phyloP scores from a whole-genome alignment of 2,888 invertebrate genomes.

The Lasioglossum lativentre region DNA sequence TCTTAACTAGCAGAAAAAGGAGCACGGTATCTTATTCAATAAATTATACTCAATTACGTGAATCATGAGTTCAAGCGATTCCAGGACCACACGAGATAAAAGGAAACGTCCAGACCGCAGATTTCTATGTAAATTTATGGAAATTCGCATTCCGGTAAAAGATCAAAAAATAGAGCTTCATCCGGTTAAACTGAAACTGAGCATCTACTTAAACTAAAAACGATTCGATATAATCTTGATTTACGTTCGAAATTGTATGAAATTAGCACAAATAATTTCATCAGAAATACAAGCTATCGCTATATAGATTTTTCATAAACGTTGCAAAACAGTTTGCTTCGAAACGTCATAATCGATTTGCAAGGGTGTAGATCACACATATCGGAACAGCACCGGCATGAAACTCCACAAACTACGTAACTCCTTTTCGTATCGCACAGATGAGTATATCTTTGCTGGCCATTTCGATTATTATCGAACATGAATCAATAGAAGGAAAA shows the following conservation, averaged over 20 bases:
- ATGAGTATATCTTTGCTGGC: not conserved
- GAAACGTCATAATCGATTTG: not conserved
- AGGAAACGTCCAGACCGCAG: not conserved
- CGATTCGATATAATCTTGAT: not conserved
- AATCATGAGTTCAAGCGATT: not conserved
- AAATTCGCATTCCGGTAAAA: not conserved
- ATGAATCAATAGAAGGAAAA: not conserved
- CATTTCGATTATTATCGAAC: not conserved
- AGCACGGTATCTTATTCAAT: not conserved
- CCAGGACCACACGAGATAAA: not conserved
- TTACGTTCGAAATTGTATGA: too few species aligned
- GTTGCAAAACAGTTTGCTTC: not conserved
- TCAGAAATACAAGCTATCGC: not conserved
- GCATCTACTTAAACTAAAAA: not conserved
- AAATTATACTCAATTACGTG: conserved; percentile 8
- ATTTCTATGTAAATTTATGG: conserved; percentile 9
- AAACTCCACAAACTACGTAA: not conserved
- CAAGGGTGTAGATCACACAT: not conserved
- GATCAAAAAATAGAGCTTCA: not conserved
- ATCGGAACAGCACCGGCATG: not conserved
- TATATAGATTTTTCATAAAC: not conserved
- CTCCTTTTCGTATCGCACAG: not conserved
- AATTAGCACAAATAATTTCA: not conserved
- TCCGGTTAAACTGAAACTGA: not conserved
- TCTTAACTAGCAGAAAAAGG: not conserved